Percentiles rank a stretch among this genome's conserved stretches.
Evolutionary conservation across 2,797 vertebrate species (phyloP).

Genomic region (Dicrostonyx torquatus): DNA sequence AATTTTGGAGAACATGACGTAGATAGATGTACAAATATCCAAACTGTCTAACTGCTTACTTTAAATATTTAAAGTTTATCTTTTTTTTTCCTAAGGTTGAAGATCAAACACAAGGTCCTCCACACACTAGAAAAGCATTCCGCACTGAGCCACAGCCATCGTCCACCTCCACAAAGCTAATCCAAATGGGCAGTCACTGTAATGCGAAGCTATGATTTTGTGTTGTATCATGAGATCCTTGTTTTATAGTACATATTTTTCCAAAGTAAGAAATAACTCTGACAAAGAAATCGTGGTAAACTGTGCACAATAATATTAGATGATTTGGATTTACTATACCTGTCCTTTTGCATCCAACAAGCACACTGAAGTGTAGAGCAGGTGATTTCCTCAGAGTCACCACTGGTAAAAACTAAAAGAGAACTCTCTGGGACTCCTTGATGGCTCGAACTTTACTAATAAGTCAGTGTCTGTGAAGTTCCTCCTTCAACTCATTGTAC

Average conservation of each 20-base stretch:
- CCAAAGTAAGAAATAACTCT: constrained; percentile 36
- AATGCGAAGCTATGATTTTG: neutral
- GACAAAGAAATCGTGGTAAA: neutral
- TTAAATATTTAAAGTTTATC: neutral
- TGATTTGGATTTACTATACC: neutral
- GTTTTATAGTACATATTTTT: neutral
- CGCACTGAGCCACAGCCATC: neutral
- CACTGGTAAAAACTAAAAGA: neutral
- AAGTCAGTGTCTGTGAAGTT: constrained; percentile 16
- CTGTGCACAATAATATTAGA: neutral
- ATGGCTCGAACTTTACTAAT: neutral
- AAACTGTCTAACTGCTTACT: neutral
- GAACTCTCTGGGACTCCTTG: neutral
- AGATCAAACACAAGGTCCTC: neutral
- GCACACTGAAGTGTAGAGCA: neutral
- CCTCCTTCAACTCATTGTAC: neutral
- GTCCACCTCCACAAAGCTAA: neutral
- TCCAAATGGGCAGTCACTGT: neutral
- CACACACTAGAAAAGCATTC: neutral
- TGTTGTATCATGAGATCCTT: neutral
- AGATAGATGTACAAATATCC: neutral
- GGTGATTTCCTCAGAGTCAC: neutral
- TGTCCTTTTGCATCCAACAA: neutral
- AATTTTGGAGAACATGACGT: neutral
- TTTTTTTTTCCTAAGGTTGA: neutral